A percentile compares a stretch with the other conserved stretches of the same genome.
Conservation (phyloP, 2,113 vertebrate genomes). For the Epinephelus lanceolatus region DNA sequence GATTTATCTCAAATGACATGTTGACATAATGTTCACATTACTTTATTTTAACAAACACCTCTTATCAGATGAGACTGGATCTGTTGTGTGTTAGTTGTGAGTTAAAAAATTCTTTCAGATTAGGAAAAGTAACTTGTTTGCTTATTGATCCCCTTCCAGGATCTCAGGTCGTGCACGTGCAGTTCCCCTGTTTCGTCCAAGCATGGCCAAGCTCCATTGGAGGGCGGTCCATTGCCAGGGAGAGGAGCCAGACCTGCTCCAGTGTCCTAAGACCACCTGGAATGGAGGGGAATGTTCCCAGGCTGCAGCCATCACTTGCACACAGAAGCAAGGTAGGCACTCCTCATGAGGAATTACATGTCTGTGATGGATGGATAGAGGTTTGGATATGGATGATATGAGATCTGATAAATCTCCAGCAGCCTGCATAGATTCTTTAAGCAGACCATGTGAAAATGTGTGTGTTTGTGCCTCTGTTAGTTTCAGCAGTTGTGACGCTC, state of each 20-base stretch:
- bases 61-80: neutral
- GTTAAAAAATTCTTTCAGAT: neutral
- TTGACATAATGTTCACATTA: no score
- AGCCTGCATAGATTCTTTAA: no score
- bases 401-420: neutral
- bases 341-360: neutral
- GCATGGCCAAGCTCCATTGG: conserved; percentile 87
- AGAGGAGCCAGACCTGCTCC: conserved; percentile 89
- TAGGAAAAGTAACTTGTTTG: neutral
- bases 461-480: neutral
- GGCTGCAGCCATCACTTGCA: conserved; percentile 89
- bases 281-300: conserved; percentile 85
- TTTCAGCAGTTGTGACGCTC: conserved; percentile 80
- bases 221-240: conserved; percentile 88
- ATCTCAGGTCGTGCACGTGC: conserved; percentile 86
- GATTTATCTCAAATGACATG: neutral
- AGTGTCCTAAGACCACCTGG: conserved; percentile 88
- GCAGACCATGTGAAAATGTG: no score
- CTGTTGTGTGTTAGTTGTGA: neutral
- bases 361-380: neutral
- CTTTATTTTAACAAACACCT: neutral
- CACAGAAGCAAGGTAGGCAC: conserved; percentile 82
- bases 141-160: conserved; percentile 72
- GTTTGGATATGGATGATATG: neutral
- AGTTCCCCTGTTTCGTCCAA: conserved; percentile 80